Base-by-base conservation (phyloP, 2,888 invertebrate species). In the Lasioglossum morio region DNA sequence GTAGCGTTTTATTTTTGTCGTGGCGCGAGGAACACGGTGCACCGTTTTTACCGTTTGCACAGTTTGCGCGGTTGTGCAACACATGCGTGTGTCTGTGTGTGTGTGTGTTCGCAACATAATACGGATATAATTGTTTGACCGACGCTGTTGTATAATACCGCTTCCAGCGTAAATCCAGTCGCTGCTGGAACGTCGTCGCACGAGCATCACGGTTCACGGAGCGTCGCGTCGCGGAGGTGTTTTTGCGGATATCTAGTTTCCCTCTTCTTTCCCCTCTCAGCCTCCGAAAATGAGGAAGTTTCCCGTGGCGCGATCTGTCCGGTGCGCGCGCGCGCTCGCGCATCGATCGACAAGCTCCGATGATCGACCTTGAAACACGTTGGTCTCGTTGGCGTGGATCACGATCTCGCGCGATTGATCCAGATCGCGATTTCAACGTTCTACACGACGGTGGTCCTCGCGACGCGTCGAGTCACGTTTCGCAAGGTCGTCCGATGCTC, bases 41-140 rank as follows among this genome's bases (percentile, higher is more conserved):
- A 40, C 72, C 76, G 72, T 81, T 86, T 66, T 77, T 81, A 34
- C n/a, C 81, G 85, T 74, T 91, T 48, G 79, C 84, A 34, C n/a
- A 80, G 85, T 74, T 91, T 48, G 79, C 84, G 30, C 81, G 85
- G 76, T 91, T 91, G 90, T 88, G 89, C 84, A 91, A 91, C 85
- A 84, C 83, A 90, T 66, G 86, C 82, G 90, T 73, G 86, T 82
- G 90, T 73, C 85, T 82, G 81, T 74, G 83, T 81, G 90, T 70
- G 86, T 84, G 90, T 72, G 86, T 84, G 81, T 77, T 90, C 90
- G 89, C 90, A 88, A 89, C 88, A 87, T 92, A 92, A 92, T 92
- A 90, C 92, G 93, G 91, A 91, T 89, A 91, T 92, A 92, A 92
- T 93, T 93, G 92, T 91, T 92, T 81, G 89, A 84, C 63, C 63